Conservation (phyloP, 2,113 vertebrate species). For the Antechinus stuartii region DNA sequence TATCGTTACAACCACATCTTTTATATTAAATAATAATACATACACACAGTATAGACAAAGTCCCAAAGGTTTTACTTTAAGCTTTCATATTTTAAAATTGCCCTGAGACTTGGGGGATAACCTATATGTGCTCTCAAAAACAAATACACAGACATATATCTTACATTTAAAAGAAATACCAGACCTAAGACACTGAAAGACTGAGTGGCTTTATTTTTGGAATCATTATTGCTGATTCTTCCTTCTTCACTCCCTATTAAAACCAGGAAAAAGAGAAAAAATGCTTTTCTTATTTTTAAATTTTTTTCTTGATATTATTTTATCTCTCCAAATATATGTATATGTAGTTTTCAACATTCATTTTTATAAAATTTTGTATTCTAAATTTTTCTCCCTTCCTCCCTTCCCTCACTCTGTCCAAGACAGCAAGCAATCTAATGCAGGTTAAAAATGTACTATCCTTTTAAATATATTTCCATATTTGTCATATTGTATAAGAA, state of each 20-base stretch:
- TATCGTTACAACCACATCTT: neutral
- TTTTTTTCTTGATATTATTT: no score
- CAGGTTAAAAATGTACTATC: no score
- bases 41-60: neutral
- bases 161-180: neutral
- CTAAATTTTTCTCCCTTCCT: no score
- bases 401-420: no score
- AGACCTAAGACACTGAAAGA: neutral
- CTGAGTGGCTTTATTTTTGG: neutral
- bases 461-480: no score
- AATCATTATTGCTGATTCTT: neutral
- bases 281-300: no score
- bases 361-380: no score
- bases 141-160: neutral
- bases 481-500: no score
- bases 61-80: neutral
- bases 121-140: neutral
- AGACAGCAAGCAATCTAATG: no score
- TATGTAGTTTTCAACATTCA: no score
- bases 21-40: neutral
- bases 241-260: neutral
- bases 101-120: neutral
- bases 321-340: no score
- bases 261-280: neutral
- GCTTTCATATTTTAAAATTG: neutral